phyloP scores from a whole-genome alignment of 2,797 vertebrate species.

The Prunella strophiata region DNA sequence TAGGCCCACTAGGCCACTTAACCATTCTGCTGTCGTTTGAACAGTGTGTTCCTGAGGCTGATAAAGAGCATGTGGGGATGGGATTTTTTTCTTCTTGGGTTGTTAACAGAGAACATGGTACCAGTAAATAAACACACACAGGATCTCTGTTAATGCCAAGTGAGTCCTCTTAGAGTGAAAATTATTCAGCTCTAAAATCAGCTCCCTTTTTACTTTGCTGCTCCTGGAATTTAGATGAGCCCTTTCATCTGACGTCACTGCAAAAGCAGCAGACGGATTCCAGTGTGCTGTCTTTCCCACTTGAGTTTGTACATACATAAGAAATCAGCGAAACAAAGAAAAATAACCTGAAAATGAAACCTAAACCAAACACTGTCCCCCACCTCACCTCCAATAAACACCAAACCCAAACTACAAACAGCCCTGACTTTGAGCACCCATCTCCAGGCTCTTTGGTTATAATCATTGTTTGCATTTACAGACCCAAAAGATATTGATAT shows the following conservation, averaged over 20 bases:
- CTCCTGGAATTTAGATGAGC: background rate
- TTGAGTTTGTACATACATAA: rapidly evolving
- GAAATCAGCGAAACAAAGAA: background rate
- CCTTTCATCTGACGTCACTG: background rate
- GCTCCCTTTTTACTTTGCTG: background rate
- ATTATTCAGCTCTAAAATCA: background rate
- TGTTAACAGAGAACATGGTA: background rate
- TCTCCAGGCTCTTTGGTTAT: background rate
- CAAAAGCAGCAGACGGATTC: background rate
- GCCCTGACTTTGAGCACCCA: background rate
- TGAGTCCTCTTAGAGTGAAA: background rate
- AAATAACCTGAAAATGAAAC: background rate
- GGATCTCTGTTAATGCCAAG: background rate
- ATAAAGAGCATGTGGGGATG: background rate
- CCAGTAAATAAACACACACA: background rate
- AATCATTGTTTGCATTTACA: background rate
- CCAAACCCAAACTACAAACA: background rate
- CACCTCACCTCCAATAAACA: background rate
- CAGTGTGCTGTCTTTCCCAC: background rate
- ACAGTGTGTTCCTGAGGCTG: background rate
- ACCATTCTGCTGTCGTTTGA: background rate
- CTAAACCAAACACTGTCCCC: background rate
- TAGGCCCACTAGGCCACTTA: slow-evolving; percentile 44
- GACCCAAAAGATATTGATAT: background rate
- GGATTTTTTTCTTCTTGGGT: background rate